Evolutionary conservation across 1,140 invertebrate species (phyloP), one percentile per base, ranked within the genome.

Genomic region (Drosophila truncata): DNA sequence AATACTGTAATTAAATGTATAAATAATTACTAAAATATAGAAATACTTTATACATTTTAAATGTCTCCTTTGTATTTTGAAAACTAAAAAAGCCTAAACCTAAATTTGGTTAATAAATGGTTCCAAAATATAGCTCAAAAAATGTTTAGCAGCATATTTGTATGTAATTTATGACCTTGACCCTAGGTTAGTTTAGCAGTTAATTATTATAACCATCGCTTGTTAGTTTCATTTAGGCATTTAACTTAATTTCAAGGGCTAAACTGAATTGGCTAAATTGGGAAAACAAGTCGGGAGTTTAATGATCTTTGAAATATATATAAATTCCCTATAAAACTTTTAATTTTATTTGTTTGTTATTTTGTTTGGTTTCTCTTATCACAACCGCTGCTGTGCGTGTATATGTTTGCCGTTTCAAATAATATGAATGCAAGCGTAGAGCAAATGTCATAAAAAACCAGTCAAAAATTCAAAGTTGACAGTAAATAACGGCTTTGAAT

Each of bases 391-490:
- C 31, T 66, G 37, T 67, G 4, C 18, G 25, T 23, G 6, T 6
- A 23, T 52, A 33, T 65, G 14, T 29, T 1, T 52, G 14, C 16
- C 0, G 7, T 27, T 35, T 44, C 37, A 44, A 54, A 31, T 31
- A 70, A 67, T 70, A 52, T 70, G 37, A 55, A 37, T 70, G 46
- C 47, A 67, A n/a, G 47, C 66, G 62, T 72, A 49, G n/a, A 41
- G 65, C 37, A 71, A 72, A 72, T 58, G 52, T 72, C 41, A 41
- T 72, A 71, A 70, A 70, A 72, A 29, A 5, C 14, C 16, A 6
- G 20, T 31, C 35, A 69, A 69, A 44, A 31, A 49, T 49, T 49
- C 6, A 29, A 49, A 69, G 20, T 65, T 66, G 29, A 41, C 13
- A 25, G 62, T 23, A 69, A 69, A 66, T 33, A 69, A 16, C 6